A percentile compares a stretch with the other conserved stretches of the same genome.
These are phyloP conservation scores for Galaxias olidus DNA, from an alignment of 2,797 vertebrate species.

Conservation along the genomic window DNA sequence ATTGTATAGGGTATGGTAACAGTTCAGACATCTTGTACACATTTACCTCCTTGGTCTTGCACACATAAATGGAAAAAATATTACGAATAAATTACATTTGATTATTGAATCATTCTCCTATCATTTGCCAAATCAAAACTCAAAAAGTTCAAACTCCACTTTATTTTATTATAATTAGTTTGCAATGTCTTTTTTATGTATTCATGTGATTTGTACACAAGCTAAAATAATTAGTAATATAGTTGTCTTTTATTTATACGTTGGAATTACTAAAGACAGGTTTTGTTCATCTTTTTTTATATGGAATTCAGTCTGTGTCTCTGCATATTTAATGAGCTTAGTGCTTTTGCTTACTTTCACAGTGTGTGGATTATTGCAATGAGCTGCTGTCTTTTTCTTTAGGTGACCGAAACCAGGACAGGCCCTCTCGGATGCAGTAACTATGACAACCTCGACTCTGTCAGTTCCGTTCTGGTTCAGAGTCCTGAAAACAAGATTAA, in stretches of 20 bases:
- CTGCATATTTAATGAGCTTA: conserved; percentile 51
- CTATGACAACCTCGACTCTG: conserved; percentile 99
- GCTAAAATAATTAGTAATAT: conserved; percentile 43
- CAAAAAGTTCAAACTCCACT: no score
- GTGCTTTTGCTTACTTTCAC: conserved; percentile 41
- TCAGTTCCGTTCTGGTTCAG: conserved; percentile 99
- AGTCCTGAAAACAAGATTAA: conserved; percentile 99
- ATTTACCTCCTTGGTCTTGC: no score
- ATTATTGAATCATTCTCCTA: no score
- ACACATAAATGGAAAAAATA: no score
- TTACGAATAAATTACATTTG: no score
- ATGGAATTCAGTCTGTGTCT: conserved; percentile 20
- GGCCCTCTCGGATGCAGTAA: conserved; percentile 99
- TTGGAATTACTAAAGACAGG: conserved; percentile 9
- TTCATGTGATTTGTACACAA: conserved; percentile 34
- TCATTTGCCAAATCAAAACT: no score
- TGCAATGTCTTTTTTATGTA: neutral
- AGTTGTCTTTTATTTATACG: conserved; percentile 32
- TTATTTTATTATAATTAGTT: neutral
- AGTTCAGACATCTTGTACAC: no score
- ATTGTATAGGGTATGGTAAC: no score
- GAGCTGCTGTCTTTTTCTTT: conserved; percentile 51
- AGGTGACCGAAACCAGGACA: conserved; percentile 98
- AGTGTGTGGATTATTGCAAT: conserved; percentile 49
- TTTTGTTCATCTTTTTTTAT: conserved; percentile 46